These are phyloP conservation scores for Leptobrachium leishanense DNA, from an alignment of 2,113 vertebrate species.

Conservation along the genomic window DNA sequence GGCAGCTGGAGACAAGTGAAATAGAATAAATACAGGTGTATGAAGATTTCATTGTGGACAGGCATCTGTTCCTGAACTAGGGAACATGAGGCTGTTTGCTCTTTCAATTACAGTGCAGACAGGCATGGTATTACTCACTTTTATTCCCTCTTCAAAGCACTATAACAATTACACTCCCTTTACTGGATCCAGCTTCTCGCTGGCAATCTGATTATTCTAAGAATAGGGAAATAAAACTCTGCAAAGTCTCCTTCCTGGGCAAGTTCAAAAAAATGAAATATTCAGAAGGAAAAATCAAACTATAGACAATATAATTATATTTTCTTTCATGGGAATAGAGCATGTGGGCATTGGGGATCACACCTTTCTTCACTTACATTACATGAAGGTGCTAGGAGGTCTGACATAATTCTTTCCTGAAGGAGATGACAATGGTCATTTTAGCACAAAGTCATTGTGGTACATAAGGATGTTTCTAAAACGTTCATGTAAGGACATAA, in stretches of 20 bases:
- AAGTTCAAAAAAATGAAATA: neutral
- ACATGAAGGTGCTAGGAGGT: too few relatives aligned
- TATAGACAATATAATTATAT: neutral
- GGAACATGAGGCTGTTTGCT: slow-evolving; percentile 46
- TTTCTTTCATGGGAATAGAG: neutral
- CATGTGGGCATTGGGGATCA: neutral
- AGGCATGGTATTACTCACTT: slow-evolving; percentile 50
- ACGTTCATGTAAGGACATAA: too few relatives aligned
- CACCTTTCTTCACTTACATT: too few relatives aligned
- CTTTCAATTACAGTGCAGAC: slow-evolving; percentile 50
- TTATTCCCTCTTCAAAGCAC: slow-evolving; percentile 40
- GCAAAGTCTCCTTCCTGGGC: neutral
- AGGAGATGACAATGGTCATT: too few relatives aligned
- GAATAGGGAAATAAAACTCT: slow-evolving; percentile 9
- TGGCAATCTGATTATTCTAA: slow-evolving; percentile 33
- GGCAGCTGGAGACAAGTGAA: slow-evolving; percentile 42
- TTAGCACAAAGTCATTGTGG: too few relatives aligned
- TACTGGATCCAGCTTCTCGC: slow-evolving; percentile 18
- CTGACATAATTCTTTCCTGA: too few relatives aligned
- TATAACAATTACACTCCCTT: slow-evolving; percentile 39
- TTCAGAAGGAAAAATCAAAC: neutral
- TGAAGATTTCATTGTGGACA: slow-evolving; percentile 46
- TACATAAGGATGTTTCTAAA: too few relatives aligned
- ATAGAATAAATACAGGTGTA: slow-evolving; percentile 49
- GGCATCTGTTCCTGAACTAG: slow-evolving; percentile 46